Base-by-base conservation (phyloP, 2,888 invertebrate species). In the Ernsta delagoae region DNA sequence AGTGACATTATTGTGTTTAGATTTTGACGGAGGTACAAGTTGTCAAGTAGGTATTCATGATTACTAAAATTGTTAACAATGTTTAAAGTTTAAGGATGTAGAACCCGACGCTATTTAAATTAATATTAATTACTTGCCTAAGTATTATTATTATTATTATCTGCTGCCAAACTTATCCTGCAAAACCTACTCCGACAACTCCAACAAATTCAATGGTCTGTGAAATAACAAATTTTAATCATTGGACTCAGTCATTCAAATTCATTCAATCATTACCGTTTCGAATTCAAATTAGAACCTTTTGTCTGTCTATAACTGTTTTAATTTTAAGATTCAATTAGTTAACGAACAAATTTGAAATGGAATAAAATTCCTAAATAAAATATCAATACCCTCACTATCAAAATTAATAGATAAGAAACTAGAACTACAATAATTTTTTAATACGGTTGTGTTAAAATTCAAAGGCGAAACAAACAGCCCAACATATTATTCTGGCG, bases 391-490 rank as follows among this genome's bases (percentile, higher is more conserved):
- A 11, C 9, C 9, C 9, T n/a, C 45, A 5, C 45, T n/a, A 45
- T 54, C 31, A 31, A 54, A 24, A 5, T 54, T 54, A 9, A 11
- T 5, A 31, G 5, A 31, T 54, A 54, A 16, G 4, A 16, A 53
- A 50, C 8, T 9, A 45, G 5, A 11, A 7, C 9, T 57, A 36
- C 12, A 24, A 50, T 48, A 36, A 53, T 53, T 16, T 41, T 9
- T 61, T 36, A 50, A 11, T 31, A 6, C 6, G 5, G 39, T 50
- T 3, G 39, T 9, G n/a, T 63, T 63, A 43, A 54, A 63, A 63
- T 63, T 63, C 41, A 53, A 53, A 53, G 53, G 53, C 24, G 53
- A 53, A 53, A 53, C 24, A 24, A 50, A 16, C 50, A 50, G 53
- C 59, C 39, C 59, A 43, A 45, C 56, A 48, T 36, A 60, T 56